These are phyloP conservation scores for Triops longicaudatus DNA, from an alignment of 1,140 invertebrate genomes.

Conservation along the genomic window DNA sequence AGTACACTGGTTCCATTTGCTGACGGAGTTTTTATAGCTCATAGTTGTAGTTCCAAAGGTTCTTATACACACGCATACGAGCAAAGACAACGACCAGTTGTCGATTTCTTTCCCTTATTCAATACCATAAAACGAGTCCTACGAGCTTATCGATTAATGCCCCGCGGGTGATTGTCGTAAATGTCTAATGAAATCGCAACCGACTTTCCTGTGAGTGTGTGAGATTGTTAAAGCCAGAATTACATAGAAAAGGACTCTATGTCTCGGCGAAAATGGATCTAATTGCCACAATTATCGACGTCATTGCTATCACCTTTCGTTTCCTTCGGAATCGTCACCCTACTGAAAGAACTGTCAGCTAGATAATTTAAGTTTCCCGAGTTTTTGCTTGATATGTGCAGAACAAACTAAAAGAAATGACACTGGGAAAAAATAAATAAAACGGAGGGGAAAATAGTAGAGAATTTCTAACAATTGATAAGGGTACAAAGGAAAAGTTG, in stretches of 20 bases:
- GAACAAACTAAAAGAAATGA: neutral
- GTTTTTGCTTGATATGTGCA: neutral
- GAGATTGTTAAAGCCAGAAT: neutral
- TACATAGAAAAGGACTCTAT: neutral
- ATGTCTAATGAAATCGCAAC: neutral
- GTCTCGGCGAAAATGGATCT: neutral
- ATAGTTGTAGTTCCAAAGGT: neutral
- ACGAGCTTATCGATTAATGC: neutral
- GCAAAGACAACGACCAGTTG: neutral
- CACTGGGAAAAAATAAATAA: neutral
- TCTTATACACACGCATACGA: neutral
- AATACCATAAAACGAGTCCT: neutral
- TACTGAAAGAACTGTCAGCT: too few species aligned
- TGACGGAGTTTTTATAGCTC: neutral
- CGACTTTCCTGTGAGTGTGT: neutral
- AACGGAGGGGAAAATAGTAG: neutral
- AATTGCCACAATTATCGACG: too few species aligned
- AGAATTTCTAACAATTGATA: neutral
- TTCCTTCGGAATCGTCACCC: too few species aligned
- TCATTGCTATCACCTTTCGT: too few species aligned
- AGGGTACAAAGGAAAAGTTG: neutral
- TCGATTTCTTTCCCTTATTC: neutral
- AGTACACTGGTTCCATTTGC: neutral
- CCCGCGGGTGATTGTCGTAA: neutral
- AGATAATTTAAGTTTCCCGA: too few species aligned